phyloP scores from a whole-genome alignment of 1,140 invertebrate species.

The Aphidius gifuensis region DNA sequence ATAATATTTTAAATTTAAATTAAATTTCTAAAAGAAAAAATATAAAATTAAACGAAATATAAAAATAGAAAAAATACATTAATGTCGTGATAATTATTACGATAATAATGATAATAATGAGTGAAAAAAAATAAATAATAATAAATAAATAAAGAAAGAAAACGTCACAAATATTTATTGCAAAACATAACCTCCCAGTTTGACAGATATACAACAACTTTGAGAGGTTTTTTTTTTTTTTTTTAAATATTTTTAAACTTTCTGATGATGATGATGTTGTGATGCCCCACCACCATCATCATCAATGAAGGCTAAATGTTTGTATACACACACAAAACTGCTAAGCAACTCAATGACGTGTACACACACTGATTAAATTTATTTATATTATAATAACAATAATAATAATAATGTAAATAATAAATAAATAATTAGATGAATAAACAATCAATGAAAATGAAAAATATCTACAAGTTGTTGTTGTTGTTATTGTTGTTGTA shows the following conservation, averaged over 20 bases:
- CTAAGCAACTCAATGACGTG: constrained; percentile 22
- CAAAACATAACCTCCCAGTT: constrained; percentile 32
- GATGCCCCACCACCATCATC: not conserved
- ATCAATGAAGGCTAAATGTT: constrained; percentile 32
- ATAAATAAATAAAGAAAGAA: not conserved
- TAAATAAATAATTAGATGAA: constrained; percentile 12
- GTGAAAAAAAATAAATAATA: too few relatives aligned
- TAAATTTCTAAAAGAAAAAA: too few relatives aligned
- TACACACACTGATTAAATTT: constrained; percentile 11
- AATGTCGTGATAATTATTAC: too few relatives aligned
- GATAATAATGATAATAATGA: too few relatives aligned
- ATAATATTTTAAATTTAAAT: too few relatives aligned
- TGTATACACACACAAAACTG: constrained; percentile 20
- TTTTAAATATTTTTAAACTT: not conserved
- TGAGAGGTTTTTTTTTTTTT: not conserved
- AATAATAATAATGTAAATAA: not conserved
- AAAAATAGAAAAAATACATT: too few relatives aligned
- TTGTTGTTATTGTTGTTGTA: too few relatives aligned
- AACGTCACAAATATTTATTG: constrained; percentile 24
- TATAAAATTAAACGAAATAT: too few relatives aligned
- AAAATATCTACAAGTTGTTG: too few relatives aligned
- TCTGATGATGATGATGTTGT: not conserved
- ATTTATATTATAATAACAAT: not conserved
- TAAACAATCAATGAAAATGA: not conserved
- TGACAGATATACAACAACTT: constrained; percentile 16